Conservation (phyloP, 2,888 invertebrate genomes). For the Arctia plantaginis region DNA sequence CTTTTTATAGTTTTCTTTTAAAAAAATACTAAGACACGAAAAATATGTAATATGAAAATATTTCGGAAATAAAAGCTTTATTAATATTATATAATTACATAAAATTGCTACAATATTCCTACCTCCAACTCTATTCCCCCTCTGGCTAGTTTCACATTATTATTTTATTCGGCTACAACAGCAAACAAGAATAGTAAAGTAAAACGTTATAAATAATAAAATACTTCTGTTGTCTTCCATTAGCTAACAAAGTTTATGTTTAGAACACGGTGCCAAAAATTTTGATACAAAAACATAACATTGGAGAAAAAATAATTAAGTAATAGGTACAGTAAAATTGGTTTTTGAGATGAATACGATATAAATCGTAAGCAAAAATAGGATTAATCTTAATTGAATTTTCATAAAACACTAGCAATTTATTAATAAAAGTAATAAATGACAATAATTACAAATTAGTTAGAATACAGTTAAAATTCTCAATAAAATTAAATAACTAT, state of each 20-base stretch:
- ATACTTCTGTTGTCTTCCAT: not conserved
- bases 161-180: not conserved
- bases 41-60: too few species aligned
- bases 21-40: too few species aligned
- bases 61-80: too few species aligned
- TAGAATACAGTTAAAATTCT: too few species aligned
- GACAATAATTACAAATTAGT: too few species aligned
- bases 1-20: too few species aligned
- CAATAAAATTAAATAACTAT: not conserved
- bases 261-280: not conserved
- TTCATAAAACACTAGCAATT: too few species aligned
- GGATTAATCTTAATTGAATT: too few species aligned
- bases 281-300: not conserved
- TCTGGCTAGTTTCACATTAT: not conserved
- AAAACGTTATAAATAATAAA: slow-evolving; percentile 1
- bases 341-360: too few species aligned
- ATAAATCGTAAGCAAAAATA: too few species aligned
- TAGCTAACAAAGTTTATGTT: not conserved
- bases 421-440: too few species aligned
- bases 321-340: not conserved
- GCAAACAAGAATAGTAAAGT: not conserved
- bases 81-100: not conserved
- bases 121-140: not conserved
- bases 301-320: not conserved
- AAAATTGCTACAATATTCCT: not conserved